Base-by-base conservation (phyloP, 2,797 vertebrate species). In the Periophthalmus magnuspinnatus region DNA sequence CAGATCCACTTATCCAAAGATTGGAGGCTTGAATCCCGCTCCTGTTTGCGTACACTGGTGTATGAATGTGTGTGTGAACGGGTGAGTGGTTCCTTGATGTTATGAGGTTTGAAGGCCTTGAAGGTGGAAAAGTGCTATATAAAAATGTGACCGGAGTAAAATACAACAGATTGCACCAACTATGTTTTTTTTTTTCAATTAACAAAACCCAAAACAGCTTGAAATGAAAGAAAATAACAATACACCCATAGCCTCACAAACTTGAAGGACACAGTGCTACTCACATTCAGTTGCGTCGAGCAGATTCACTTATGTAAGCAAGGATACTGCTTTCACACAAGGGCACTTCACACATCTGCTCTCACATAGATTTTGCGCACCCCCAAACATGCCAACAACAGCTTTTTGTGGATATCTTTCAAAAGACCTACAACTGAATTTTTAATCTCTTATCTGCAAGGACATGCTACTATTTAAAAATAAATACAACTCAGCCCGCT, bases 191-290 rank as follows among this genome's bases (percentile, higher is more conserved):
- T 3, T 59, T 33, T 19, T 34, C 16, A 60, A 60, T 60, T 7
- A 64, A 48, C 72, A 72, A 57, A 65, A 19, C 16, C 55, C 48
- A 60, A 67, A 21, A 70, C 24, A 60, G 60, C 32, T 34, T 22
- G n/a, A n/a, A 41, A 22, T 21, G 36, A 73, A 54, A 71, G 41
- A 70, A 2, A 22, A 14, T 21, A 2, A n/a, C 32, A 34, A 3
- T 5, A 34, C 32, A 36, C 36, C 36, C 34, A 22, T 36, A 41
- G 59, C 24, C 33, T 56, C 13, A 8, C 14, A 32, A 33, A 34
- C 32, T 41, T 62, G 21, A 41, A 41, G 34, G n/a, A 62, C 59
- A 38, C 1, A 36, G 28, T 34, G 32, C 34, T 38, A n/a, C 58
- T 34, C 9, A n/a, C 19, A 19, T 38, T 38, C 13, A 45, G 14